Base-by-base conservation (phyloP, 2,888 invertebrate genomes). In the Drosophila phalerata region DNA sequence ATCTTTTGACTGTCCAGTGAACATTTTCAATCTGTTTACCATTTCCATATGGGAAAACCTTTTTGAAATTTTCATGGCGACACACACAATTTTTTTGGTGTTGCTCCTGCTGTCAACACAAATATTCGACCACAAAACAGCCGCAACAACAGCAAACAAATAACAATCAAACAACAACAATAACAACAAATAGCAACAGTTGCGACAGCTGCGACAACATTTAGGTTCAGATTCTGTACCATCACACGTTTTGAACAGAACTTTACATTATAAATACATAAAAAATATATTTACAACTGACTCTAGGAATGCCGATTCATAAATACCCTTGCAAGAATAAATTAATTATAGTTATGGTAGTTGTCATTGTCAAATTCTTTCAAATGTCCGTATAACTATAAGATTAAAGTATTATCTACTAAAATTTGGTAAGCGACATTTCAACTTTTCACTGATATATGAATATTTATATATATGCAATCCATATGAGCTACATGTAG, bases 91-190 rank as follows among this genome's bases (percentile, higher is more conserved):
- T 15, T 17, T 3, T 25, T 17, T 47, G n/a, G n/a, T 52, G 25
- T 19, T 30, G 10, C 61, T 51, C 68, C 49, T 47, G 32, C 74
- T 70, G 71, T 77, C 70, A 75, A 53, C 72, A 52, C 72, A 74
- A 71, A 75, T 75, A 80, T 80, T 86, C 73, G 69, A 73, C 83
- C 88, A 56, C 81, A 75, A 58, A 61, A 66, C 56, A 61, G 5
- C 47, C 34, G 11, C 15, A 52, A 56, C 55, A 68, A 48, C 42
- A 55, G 19, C 58, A 64, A 45, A 43, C 34, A 6, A 8, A 38
- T 32, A 37, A 32, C 32, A 3, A 11, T 48, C 42, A 32, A 37
- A 43, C 48, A 63, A 63, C 57, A 49, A 34, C 47, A 66, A 25
- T 47, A 67, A 25, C 57, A 61, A 40, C 52, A 61, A 55, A 61